Conservation (phyloP, 2,113 vertebrate genomes). For the Motacilla alba region DNA sequence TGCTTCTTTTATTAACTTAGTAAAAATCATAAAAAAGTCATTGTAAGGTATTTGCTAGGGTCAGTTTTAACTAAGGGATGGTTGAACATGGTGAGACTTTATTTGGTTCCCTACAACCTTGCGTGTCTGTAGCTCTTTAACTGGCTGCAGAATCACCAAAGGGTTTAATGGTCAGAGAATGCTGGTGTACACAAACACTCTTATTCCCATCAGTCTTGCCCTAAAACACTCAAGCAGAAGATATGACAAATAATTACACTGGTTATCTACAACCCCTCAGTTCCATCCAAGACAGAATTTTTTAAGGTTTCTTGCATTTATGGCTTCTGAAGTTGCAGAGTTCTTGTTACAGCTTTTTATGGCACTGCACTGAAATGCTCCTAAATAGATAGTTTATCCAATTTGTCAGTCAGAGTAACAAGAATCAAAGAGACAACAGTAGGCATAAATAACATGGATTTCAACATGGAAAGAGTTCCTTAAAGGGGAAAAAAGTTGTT, state of each 20-base stretch:
- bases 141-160: background rate
- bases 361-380: background rate
- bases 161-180: background rate
- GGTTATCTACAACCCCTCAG: rapidly evolving
- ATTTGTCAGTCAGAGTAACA: background rate
- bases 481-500: background rate
- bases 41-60: rapidly evolving
- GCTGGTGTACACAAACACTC: background rate
- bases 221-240: background rate
- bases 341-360: background rate
- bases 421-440: background rate
- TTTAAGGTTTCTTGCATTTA: background rate
- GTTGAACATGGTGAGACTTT: background rate
- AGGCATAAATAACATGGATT: background rate
- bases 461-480: background rate
- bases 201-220: background rate
- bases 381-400: background rate
- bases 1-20: background rate
- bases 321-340: background rate
- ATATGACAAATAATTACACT: background rate
- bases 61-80: background rate
- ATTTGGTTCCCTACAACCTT: background rate
- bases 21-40: background rate
- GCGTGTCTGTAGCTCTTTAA: background rate
- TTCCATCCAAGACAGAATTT: background rate